Conservation (phyloP, 2,113 vertebrate species). For the Albula glossodonta region DNA sequence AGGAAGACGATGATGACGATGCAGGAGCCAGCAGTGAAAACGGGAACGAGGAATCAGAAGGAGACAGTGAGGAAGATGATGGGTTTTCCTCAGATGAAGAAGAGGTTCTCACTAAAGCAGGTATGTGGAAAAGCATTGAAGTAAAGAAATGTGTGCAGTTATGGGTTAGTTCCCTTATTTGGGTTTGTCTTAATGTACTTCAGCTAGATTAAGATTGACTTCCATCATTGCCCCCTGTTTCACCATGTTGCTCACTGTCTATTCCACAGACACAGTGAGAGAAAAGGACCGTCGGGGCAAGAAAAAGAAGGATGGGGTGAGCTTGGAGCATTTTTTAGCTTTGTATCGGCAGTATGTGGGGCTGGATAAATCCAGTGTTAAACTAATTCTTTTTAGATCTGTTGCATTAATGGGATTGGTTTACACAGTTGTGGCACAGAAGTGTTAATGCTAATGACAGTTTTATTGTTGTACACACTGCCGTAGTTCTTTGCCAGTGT, state of each 20-base stretch:
- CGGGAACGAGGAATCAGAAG: slow-evolving; percentile 23
- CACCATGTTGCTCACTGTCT: not conserved
- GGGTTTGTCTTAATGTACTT: not conserved
- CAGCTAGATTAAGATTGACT: not conserved
- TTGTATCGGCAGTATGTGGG: not conserved
- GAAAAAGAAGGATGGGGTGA: slow-evolving; percentile 66
- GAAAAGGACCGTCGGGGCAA: slow-evolving; percentile 76
- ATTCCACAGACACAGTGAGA: slow-evolving; percentile 78
- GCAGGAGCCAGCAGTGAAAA: slow-evolving; percentile 16
- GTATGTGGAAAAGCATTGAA: slow-evolving; percentile 51
- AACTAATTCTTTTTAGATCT: too few relatives aligned
- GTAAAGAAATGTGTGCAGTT: not conserved
- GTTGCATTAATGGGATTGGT: too few relatives aligned
- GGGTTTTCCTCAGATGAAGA: slow-evolving; percentile 83
- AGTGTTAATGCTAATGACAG: too few relatives aligned
- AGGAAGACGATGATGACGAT: slow-evolving; percentile 38
- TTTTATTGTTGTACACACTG: too few relatives aligned
- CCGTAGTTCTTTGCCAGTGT: too few relatives aligned
- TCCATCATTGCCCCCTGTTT: not conserved
- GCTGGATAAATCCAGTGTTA: not conserved
- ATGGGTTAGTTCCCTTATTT: not conserved
- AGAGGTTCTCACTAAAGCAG: slow-evolving; percentile 83
- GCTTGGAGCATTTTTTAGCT: not conserved
- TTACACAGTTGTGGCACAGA: too few relatives aligned
- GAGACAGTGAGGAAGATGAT: slow-evolving; percentile 49